phyloP scores from a whole-genome alignment of 2,113 vertebrate species.

The Gobius niger region DNA sequence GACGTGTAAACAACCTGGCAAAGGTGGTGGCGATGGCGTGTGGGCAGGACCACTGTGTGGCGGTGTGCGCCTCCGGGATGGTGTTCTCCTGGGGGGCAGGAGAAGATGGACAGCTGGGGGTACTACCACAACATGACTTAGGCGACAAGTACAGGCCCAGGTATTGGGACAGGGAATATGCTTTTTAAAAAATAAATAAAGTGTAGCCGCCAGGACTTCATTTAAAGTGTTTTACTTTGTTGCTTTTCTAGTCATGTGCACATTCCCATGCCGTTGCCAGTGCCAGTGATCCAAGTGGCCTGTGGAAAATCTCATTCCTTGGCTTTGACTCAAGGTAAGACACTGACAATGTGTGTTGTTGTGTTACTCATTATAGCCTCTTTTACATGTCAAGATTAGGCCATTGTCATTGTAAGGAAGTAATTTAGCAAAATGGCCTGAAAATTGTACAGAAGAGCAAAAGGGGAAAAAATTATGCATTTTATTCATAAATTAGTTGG shows the following conservation, averaged over 20 bases:
- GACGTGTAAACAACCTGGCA: conserved; percentile 46
- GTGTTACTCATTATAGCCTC: neutral
- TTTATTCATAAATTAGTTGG: neutral
- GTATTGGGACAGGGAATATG: conserved; percentile 54
- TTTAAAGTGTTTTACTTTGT: neutral
- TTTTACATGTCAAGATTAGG: neutral
- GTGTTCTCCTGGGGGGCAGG: conserved; percentile 92
- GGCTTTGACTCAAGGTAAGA: conserved; percentile 88
- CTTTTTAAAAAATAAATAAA: neutral
- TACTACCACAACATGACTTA: conserved; percentile 58
- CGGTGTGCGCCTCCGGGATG: conserved; percentile 84
- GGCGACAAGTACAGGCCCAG: conserved; percentile 78
- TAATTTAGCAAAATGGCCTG: too few species aligned
- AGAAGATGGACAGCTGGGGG: conserved; percentile 86
- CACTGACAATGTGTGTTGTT: neutral
- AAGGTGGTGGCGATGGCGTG: conserved; percentile 82
- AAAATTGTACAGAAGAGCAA: too few species aligned
- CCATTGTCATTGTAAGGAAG: neutral
- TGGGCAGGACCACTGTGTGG: conserved; percentile 90
- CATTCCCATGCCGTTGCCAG: conserved; percentile 78
- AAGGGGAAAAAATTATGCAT: too few species aligned
- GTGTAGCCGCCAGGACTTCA: neutral
- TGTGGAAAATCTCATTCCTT: conserved; percentile 90
- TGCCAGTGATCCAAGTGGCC: conserved; percentile 87
- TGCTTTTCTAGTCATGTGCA: conserved; percentile 77